Evolutionary conservation across 53 echinoderm and acorn worm species (phyloP), one percentile per base, ranked within the genome.

Genomic region (Actinopyga echinites): DNA sequence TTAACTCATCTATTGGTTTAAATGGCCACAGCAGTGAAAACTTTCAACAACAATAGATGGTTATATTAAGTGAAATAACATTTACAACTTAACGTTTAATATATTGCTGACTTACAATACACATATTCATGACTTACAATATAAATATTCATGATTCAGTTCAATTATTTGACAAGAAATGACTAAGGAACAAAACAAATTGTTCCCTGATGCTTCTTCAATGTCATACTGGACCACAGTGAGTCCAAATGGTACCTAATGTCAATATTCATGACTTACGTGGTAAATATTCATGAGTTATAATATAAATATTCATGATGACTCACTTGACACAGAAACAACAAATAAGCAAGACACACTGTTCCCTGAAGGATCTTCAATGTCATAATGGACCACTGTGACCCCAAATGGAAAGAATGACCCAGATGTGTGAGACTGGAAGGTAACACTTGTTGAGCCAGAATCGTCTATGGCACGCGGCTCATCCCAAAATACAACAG

Each of bases 321-420:
- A 77, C 54, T 54, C 29, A 77, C 56, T 30, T 28, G 8, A 6
- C 55, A 55, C 77, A 54, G 55, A 26, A 29, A 77, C 56, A 21
- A 77, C 26, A 30, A 77, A 77, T 12, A 54, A 11, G 32, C 77
- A 77, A 32, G 32, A 3, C 31, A 55, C 56, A 32, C 55, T 28
- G 56, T 77, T 77, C 4, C 77, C 77, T 1, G 77, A 77, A n/a
- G 77, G 55, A 77, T 77, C 77, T 6, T 77, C 26, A 5, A 77
- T 55, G 5, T 55, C 45, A 20, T 77, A 77, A 1, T 6, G 21
- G 30, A 77, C 77, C 10, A 32, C 5, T 20, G 56, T 15, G 19
- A 32, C 4, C 29, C 77, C 77, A 77, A 77, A 55, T 12, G 56
- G 77, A 31, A 77, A 77, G 77, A 77, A 77, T 2, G 7, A 26